A percentile compares a stretch with the other conserved stretches of the same genome.
Evolutionary conservation across 2,113 vertebrate species (phyloP).

Genomic region (Dipodomys ordii): DNA sequence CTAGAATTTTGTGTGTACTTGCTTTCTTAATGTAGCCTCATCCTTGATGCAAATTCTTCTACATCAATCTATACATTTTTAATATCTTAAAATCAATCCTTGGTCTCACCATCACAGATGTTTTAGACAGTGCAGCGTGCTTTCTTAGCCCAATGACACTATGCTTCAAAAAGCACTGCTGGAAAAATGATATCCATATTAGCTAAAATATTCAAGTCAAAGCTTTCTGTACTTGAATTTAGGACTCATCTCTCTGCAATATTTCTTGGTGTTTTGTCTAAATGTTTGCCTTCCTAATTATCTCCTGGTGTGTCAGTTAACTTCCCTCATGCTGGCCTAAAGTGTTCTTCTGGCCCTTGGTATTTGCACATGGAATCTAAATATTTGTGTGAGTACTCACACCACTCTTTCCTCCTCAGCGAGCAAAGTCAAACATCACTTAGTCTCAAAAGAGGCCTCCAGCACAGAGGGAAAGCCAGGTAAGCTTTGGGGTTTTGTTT

Average conservation of each 20-base stretch:
- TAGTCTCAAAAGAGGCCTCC: background rate
- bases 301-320: slow-evolving; percentile 25
- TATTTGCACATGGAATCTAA: slow-evolving; percentile 76
- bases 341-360: background rate
- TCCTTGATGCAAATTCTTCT: slow-evolving; percentile 67
- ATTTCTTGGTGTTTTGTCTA: slow-evolving; percentile 30
- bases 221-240: slow-evolving; percentile 36
- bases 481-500: background rate
- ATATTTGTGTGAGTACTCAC: slow-evolving; percentile 73
- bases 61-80: slow-evolving; percentile 68
- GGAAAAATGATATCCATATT: background rate
- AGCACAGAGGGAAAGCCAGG: background rate
- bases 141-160: background rate
- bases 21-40: slow-evolving; percentile 72
- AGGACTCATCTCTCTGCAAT: slow-evolving; percentile 39
- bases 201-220: slow-evolving; percentile 40
- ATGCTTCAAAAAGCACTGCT: background rate
- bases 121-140: background rate
- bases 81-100: slow-evolving; percentile 73
- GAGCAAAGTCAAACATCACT: slow-evolving; percentile 61
- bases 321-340: background rate
- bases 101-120: background rate
- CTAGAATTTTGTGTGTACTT: background rate
- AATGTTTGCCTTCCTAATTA: slow-evolving; percentile 73
- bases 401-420: slow-evolving; percentile 53